phyloP scores from a whole-genome alignment of 2,797 vertebrate genomes.

The Gymnothorax reevesii region DNA sequence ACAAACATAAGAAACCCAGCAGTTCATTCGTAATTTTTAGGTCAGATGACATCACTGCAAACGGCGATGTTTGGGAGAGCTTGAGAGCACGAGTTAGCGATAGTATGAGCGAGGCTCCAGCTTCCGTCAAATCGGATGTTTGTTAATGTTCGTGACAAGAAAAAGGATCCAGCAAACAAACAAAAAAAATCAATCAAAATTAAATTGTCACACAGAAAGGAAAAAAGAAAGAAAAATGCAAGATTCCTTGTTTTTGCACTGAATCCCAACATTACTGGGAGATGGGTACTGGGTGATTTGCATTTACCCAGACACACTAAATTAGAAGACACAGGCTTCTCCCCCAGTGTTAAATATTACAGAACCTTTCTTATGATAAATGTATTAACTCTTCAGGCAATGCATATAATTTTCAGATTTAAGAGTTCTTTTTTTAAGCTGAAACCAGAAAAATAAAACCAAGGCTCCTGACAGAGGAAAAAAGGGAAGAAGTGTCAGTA shows the following conservation, averaged over 20 bases:
- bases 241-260: conserved; percentile 56
- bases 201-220: conserved; percentile 47
- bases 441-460: conserved; percentile 48
- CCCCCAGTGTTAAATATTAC: conserved; percentile 58
- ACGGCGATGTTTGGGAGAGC: conserved; percentile 51
- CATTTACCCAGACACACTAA: conserved; percentile 29
- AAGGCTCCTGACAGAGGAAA: conserved; percentile 45
- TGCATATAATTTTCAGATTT: conserved; percentile 59
- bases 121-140: conserved; percentile 47
- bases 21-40: conserved; percentile 46
- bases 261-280: conserved; percentile 56
- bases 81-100: conserved; percentile 46
- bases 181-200: conserved; percentile 49
- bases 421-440: conserved; percentile 57
- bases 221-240: conserved; percentile 59
- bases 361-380: conserved; percentile 57
- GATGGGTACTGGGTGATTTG: conserved; percentile 54
- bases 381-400: conserved; percentile 62
- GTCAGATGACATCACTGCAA: conserved; percentile 65
- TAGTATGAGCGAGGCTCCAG: conserved; percentile 51
- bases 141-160: conserved; percentile 41
- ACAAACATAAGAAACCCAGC: conserved; percentile 26
- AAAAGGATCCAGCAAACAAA: conserved; percentile 27
- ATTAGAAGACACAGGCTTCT: conserved; percentile 35
- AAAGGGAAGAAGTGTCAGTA: conserved; percentile 36